Evolutionary conservation across 2,888 invertebrate genomes (phyloP).

Genomic region (Chymomyza fuscimana): DNA sequence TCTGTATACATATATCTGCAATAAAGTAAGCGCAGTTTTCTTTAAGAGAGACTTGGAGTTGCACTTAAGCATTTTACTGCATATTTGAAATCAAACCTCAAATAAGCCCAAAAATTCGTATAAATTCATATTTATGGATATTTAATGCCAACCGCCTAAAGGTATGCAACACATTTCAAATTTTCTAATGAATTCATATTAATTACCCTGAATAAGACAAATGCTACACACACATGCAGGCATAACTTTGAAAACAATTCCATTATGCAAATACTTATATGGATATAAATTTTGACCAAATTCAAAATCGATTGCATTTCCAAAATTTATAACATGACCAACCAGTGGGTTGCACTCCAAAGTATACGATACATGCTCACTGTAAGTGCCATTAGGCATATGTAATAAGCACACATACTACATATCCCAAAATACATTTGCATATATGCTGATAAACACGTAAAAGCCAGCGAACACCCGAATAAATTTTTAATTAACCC

Average conservation of each 20-base stretch:
- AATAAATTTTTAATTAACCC: slow-evolving; percentile 73
- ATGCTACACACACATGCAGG: slow-evolving; percentile 10
- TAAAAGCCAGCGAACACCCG: slow-evolving; percentile 30
- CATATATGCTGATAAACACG: background rate
- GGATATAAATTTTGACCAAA: slow-evolving; percentile 54
- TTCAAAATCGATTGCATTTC: slow-evolving; percentile 62
- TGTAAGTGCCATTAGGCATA: slow-evolving; percentile 38
- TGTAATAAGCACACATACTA: slow-evolving; percentile 30
- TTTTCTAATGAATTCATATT: slow-evolving; percentile 34
- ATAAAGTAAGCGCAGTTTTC: background rate
- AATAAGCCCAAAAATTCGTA: background rate
- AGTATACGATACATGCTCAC: background rate
- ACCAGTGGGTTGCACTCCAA: background rate
- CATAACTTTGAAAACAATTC: slow-evolving; percentile 37
- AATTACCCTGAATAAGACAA: slow-evolving; percentile 53
- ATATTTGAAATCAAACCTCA: background rate
- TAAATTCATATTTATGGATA: slow-evolving; percentile 6
- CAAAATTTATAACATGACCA: slow-evolving; percentile 42
- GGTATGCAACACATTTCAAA: slow-evolving; percentile 44
- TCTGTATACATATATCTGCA: background rate
- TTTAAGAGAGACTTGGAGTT: background rate
- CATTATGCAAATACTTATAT: slow-evolving; percentile 33
- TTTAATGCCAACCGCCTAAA: slow-evolving; percentile 31
- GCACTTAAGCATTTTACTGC: background rate
- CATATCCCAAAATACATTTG: background rate